phyloP scores from a whole-genome alignment of 2,113 vertebrate genomes.

The Chionomys nivalis region DNA sequence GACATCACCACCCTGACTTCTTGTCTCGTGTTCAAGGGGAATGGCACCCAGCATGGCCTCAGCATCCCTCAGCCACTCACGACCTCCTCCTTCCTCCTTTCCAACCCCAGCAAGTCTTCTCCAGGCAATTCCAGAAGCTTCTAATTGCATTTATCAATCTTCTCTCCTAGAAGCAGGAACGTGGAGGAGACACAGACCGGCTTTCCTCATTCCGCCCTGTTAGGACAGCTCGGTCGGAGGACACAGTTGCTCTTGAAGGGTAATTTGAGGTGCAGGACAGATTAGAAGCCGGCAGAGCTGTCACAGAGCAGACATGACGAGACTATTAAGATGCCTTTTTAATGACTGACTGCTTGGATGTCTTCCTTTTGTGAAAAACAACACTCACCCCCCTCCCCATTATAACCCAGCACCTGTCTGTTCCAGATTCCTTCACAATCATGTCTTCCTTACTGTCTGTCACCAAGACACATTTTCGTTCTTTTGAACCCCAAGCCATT shows the following conservation, averaged over 20 bases:
- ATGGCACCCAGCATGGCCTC: no score
- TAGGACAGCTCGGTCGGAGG: accelerated
- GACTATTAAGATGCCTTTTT: not conserved
- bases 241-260: not conserved
- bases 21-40: accelerated
- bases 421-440: not conserved
- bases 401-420: not conserved
- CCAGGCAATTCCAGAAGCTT: slow-evolving; percentile 3
- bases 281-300: not conserved
- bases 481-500: not conserved
- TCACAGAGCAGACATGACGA: not conserved
- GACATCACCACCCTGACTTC: no score
- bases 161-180: not conserved
- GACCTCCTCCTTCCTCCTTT: not conserved
- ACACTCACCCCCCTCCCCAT: not conserved
- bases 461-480: not conserved
- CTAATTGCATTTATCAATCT: not conserved
- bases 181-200: accelerated
- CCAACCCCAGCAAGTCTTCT: not conserved
- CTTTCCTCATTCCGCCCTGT: not conserved
- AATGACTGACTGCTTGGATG: not conserved
- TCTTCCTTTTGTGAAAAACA: slow-evolving; percentile 27
- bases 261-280: not conserved
- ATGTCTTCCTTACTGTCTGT: not conserved
- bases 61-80: accelerated